These are phyloP conservation scores for Peromyscus aztecus DNA, from an alignment of 2,797 vertebrate genomes.

Conservation along the genomic window DNA sequence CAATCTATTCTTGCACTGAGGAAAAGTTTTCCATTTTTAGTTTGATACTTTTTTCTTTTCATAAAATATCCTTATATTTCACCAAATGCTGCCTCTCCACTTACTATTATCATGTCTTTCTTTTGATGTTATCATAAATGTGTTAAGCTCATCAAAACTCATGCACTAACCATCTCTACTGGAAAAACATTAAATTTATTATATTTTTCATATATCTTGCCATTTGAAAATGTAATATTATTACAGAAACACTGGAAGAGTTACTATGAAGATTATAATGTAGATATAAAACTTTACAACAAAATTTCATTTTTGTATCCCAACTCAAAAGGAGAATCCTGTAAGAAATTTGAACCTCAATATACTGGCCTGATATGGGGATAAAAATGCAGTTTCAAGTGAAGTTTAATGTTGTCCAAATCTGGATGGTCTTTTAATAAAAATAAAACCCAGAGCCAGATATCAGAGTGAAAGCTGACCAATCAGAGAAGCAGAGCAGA, in stretches of 20 bases:
- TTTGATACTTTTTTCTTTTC: neutral
- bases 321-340: neutral
- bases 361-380: neutral
- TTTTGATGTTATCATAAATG: neutral
- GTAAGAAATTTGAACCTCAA: neutral
- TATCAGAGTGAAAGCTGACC: too few species aligned
- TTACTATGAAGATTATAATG: neutral
- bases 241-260: neutral
- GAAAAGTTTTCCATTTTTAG: neutral
- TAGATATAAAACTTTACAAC: neutral
- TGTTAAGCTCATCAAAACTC: neutral
- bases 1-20: neutral
- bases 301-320: neutral
- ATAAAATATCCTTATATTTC: neutral
- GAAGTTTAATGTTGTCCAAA: neutral
- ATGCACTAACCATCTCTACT: neutral
- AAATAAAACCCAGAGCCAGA: too few species aligned
- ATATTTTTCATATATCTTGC: neutral
- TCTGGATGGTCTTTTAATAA: too few species aligned
- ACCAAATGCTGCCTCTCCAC: neutral
- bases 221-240: neutral
- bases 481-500: too few species aligned
- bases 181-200: neutral
- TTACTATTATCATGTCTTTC: neutral
- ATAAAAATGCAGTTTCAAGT: neutral